phyloP scores from a whole-genome alignment of 2,888 invertebrate genomes.

The Apodemia mormo region DNA sequence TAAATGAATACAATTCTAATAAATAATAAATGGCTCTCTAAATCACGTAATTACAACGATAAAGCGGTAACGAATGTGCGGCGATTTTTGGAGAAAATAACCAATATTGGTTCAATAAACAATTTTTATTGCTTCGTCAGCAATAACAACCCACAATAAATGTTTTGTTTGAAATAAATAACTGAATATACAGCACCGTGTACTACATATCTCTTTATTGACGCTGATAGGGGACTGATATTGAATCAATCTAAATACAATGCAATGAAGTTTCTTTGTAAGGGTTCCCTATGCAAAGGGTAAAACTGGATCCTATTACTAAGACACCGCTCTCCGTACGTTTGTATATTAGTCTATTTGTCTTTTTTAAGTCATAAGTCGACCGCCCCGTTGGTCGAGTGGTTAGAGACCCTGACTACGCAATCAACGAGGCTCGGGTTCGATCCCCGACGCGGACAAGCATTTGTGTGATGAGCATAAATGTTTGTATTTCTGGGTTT shows the following conservation, averaged over 20 bases:
- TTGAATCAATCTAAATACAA: background rate
- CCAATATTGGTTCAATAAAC: conserved; percentile 42
- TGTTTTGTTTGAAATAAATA: conserved; percentile 8
- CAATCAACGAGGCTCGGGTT: too few relatives aligned
- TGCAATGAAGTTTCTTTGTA: background rate
- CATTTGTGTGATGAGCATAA: too few relatives aligned
- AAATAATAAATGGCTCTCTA: background rate
- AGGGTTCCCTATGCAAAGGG: too few relatives aligned
- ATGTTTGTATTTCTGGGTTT: too few relatives aligned
- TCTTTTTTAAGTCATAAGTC: too few relatives aligned
- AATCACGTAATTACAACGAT: conserved; percentile 10
- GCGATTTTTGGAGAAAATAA: background rate
- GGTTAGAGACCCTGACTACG: too few relatives aligned
- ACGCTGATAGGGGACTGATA: background rate
- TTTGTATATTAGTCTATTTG: too few relatives aligned
- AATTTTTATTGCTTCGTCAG: conserved; percentile 41
- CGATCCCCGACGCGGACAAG: too few relatives aligned
- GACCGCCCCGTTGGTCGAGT: too few relatives aligned
- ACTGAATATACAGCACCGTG: background rate
- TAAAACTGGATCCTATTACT: too few relatives aligned
- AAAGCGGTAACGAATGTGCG: background rate
- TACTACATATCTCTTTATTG: background rate
- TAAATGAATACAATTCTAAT: conserved; percentile 2
- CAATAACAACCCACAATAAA: conserved; percentile 30
- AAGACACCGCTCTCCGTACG: too few relatives aligned